Conservation (phyloP, 2,113 vertebrate genomes). For the Xyrauchen texanus region DNA sequence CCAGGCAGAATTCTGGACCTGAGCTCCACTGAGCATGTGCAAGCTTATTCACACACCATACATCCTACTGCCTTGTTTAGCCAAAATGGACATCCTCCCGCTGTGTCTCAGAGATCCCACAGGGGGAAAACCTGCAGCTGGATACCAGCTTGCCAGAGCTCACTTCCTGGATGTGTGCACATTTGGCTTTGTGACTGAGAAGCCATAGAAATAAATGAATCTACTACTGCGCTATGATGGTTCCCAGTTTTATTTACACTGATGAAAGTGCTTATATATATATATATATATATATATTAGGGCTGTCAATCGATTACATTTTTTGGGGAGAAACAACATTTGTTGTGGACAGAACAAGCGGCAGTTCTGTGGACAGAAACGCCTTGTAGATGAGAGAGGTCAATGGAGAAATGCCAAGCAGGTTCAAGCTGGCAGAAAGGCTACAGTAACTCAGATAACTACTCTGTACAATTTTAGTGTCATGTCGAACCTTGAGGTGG, state of each 20-base stretch:
- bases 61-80: slow-evolving; percentile 31
- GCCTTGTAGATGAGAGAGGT: no score
- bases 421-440: no score
- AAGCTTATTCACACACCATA: slow-evolving; percentile 19
- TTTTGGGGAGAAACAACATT: no score
- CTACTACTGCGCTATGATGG: background rate
- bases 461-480: no score
- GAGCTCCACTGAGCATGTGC: slow-evolving; percentile 12
- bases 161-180: slow-evolving; percentile 31
- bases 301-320: no score
- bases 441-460: no score
- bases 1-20: slow-evolving; percentile 24
- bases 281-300: no score
- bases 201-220: background rate
- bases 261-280: background rate
- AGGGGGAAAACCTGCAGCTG: slow-evolving; percentile 37
- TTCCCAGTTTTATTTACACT: background rate
- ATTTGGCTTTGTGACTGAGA: background rate
- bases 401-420: no score
- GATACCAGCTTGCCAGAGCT: slow-evolving; percentile 8
- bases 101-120: slow-evolving; percentile 31
- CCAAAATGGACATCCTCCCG: slow-evolving; percentile 41
- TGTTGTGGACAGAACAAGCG: no score
- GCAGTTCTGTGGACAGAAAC: no score
- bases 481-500: no score